A percentile compares a stretch with the other conserved stretches of the same genome.
phyloP scores from a whole-genome alignment of 1,140 invertebrate genomes.

The Lineus longissimus region DNA sequence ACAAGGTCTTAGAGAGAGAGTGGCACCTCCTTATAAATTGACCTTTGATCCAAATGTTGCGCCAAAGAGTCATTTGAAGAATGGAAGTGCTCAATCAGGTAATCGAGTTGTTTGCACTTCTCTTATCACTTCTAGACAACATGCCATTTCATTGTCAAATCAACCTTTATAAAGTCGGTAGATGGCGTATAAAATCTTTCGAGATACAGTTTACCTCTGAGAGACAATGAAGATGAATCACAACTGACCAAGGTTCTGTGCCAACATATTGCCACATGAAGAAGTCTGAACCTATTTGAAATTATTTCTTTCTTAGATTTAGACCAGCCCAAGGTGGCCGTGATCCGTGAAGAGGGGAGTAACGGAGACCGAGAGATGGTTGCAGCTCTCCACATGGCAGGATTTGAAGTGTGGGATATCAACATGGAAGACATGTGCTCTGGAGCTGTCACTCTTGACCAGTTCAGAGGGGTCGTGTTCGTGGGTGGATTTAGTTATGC shows the following conservation, averaged over 20 bases:
- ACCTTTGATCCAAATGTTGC: slow-evolving; percentile 65
- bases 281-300: too few species aligned
- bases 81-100: not conserved
- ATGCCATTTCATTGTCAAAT: too few species aligned
- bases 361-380: slow-evolving; percentile 98
- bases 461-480: slow-evolving; percentile 86
- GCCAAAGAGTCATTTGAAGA: not conserved
- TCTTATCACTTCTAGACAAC: too few species aligned
- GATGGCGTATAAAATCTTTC: too few species aligned
- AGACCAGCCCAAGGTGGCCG: slow-evolving; percentile 66
- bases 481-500: slow-evolving; percentile 98
- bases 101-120: too few species aligned
- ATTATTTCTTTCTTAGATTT: not conserved
- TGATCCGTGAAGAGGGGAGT: slow-evolving; percentile 92
- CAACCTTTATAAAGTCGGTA: too few species aligned
- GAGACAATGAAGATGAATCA: too few species aligned
- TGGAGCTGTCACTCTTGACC: slow-evolving; percentile 63
- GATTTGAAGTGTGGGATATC: slow-evolving; percentile 68
- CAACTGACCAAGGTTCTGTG: too few species aligned
- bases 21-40: slow-evolving; percentile 56
- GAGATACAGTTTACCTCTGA: too few species aligned
- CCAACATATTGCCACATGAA: too few species aligned
- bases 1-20: slow-evolving; percentile 57
- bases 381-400: slow-evolving; percentile 82
- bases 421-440: slow-evolving; percentile 51